A percentile compares a stretch with the other conserved stretches of the same genome.
These are phyloP conservation scores for Dipus sagitta DNA, from an alignment of 2,797 vertebrate species.

Conservation along the genomic window DNA sequence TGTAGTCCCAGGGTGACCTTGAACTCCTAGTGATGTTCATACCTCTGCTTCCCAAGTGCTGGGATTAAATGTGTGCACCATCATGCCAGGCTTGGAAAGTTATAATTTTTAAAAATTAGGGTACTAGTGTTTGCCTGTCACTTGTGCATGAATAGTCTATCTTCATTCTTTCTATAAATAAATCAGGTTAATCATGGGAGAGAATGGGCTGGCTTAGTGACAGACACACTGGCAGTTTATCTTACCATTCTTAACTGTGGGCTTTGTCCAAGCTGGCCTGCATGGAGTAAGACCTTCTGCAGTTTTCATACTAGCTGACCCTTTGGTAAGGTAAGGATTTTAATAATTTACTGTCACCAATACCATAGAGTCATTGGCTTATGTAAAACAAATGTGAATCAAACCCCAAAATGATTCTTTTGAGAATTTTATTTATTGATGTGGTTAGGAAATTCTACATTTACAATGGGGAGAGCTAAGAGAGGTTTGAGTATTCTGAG, in stretches of 20 bases:
- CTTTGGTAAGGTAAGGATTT: slow-evolving; percentile 77
- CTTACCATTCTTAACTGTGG: slow-evolving; percentile 18
- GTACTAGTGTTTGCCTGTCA: neutral
- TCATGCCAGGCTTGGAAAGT: no score
- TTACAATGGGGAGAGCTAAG: slow-evolving; percentile 86
- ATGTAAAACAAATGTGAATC: slow-evolving; percentile 89
- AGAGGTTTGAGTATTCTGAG: slow-evolving; percentile 85
- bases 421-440: slow-evolving; percentile 87
- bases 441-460: slow-evolving; percentile 86
- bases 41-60: no score
- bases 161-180: slow-evolving; percentile 16
- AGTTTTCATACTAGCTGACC: slow-evolving; percentile 23
- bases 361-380: slow-evolving; percentile 86
- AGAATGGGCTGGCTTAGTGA: neutral
- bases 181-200: neutral
- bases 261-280: slow-evolving; percentile 8
- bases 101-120: slow-evolving; percentile 41
- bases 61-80: no score
- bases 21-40: no score
- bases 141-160: slow-evolving; percentile 18
- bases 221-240: neutral
- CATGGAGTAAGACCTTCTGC: slow-evolving; percentile 9
- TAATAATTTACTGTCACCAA: slow-evolving; percentile 69
- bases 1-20: no score
- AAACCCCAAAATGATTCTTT: slow-evolving; percentile 84